phyloP scores from a whole-genome alignment of 2,113 vertebrate genomes.

The Microtus richardsoni region DNA sequence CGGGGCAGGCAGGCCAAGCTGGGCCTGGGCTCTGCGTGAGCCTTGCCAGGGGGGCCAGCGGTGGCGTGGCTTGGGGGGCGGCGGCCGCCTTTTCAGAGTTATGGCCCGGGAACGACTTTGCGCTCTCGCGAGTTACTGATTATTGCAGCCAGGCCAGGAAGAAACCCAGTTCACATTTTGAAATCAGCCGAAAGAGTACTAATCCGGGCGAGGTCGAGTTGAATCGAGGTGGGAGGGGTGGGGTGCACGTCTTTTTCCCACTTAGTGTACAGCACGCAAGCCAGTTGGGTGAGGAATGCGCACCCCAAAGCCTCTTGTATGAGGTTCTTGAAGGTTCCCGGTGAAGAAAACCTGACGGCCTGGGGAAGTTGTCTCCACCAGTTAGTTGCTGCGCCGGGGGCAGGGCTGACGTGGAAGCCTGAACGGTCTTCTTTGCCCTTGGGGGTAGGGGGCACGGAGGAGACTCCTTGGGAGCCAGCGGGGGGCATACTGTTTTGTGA shows the following conservation, averaged over 20 bases:
- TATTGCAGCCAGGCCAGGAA: not conserved
- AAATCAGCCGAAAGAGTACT: not conserved
- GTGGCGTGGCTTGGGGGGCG: not conserved
- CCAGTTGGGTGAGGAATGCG: not conserved
- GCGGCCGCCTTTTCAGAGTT: not conserved
- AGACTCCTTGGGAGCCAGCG: not conserved
- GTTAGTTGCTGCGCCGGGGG: not conserved
- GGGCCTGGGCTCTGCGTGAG: not conserved
- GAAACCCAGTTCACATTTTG: conserved; percentile 23
- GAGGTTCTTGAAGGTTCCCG: not conserved
- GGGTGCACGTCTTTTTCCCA: not conserved
- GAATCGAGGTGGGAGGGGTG: conserved; percentile 28
- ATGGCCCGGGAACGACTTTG: not conserved
- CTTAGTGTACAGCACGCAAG: not conserved
- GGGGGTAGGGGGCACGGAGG: not conserved
- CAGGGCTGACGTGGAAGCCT: not conserved
- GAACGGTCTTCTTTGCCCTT: not conserved
- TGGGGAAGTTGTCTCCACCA: not conserved
- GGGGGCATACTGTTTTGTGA: accelerated
- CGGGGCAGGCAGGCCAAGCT: not conserved
- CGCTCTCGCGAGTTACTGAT: not conserved
- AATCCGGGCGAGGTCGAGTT: conserved; percentile 23
- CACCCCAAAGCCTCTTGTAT: not conserved
- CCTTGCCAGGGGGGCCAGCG: not conserved
- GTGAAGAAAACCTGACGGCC: not conserved